Evolutionary conservation across 2,113 vertebrate species (phyloP).

Genomic region (Phycodurus eques): DNA sequence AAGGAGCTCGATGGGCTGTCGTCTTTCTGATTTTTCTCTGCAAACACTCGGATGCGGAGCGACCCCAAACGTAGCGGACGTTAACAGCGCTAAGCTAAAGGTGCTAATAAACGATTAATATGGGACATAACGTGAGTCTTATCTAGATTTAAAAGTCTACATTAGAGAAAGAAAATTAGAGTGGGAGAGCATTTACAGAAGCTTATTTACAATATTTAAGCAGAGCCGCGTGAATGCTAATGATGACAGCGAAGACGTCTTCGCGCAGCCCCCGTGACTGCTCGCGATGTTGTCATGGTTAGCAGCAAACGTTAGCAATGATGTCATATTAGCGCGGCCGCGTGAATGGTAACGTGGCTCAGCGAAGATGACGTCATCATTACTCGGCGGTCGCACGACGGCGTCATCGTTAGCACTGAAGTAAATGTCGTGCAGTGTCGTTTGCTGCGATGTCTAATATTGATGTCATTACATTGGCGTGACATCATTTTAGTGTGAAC

Average conservation of each 20-base stretch:
- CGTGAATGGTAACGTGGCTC: too few relatives aligned
- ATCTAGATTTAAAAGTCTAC: neutral
- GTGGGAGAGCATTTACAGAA: neutral
- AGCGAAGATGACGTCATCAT: too few relatives aligned
- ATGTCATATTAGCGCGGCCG: too few relatives aligned
- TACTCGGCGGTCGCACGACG: too few relatives aligned
- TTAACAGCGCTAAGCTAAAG: neutral
- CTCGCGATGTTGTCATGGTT: too few relatives aligned
- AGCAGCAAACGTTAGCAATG: too few relatives aligned
- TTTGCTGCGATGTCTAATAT: too few relatives aligned
- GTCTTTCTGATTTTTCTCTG: neutral
- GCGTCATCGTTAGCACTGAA: neutral
- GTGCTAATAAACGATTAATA: neutral
- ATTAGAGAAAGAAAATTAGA: neutral
- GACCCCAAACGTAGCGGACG: neutral
- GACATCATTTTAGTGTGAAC: too few relatives aligned
- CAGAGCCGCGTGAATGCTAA: neutral
- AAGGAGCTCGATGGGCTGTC: neutral
- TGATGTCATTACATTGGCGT: too few relatives aligned
- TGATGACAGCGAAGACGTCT: neutral
- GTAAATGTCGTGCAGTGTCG: neutral
- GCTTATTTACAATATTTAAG: neutral
- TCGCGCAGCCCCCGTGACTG: too few relatives aligned
- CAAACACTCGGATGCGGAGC: constrained; percentile 21
- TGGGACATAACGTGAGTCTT: neutral